Base-by-base conservation (phyloP, 2,113 vertebrate genomes). In the Ardeotis arabs region DNA sequence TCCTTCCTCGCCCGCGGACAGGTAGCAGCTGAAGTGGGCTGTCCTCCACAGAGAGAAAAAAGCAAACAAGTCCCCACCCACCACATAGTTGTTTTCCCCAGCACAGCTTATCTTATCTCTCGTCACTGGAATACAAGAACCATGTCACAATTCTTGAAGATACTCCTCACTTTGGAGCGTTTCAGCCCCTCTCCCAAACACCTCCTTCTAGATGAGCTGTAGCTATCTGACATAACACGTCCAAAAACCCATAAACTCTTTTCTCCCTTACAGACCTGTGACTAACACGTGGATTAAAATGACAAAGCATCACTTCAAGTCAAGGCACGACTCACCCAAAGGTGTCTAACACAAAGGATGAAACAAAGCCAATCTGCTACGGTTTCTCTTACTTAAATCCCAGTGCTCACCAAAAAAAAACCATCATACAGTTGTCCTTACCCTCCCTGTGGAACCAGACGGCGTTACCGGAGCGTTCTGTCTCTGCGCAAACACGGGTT, bases 361-460 rank as follows among this genome's bases (percentile, higher is more conserved):
- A 74, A 84, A 45, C 21, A 37, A 74, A 39, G 10, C 13, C 1
- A 0, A 53, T 21, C 62, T 58, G 18, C 29, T 56, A 12, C 0
- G 1, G 23, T 69, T 87, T 49, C 44, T 74, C 60, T 18, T 13
- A 22, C 19, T 37, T 59, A 37, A 35, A 79, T 80, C 53, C 20
- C 44, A 35, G 2, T 9, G 19, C 7, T 53, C 9, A 68, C 19
- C 10, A 35, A 44, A 44, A 44, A 44, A 44, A 44, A 44, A 44
- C 41, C 41, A 44, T 44, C 15, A 16, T 44, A 44, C 41, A 18
- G 22, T 28, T 62, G 27, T 62, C 28, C 47, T 44, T 21, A 74
- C 4, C 27, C 45, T 25, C 0, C 0, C 0, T 12, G 50, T 13
- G 58, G 64, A 87, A 59, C 28, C 16, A 13, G 35, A 12, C 4